phyloP scores from a whole-genome alignment of 1,140 invertebrate species.

The Trichoplusia ni region DNA sequence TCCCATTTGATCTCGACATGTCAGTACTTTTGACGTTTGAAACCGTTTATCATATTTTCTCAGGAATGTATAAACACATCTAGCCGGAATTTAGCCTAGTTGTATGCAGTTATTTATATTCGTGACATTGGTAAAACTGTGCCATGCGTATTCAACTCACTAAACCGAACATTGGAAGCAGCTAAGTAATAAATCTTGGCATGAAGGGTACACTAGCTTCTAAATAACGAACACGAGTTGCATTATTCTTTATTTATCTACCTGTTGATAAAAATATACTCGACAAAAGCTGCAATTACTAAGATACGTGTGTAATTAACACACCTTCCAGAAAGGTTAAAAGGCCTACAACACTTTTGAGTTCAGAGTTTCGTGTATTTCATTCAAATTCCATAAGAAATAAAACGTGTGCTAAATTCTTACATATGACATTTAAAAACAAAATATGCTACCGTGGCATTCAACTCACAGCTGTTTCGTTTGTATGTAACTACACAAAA shows the following conservation, averaged over 20 bases:
- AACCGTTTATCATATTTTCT: slow-evolving; percentile 15
- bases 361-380: too few species aligned
- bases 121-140: slow-evolving; percentile 20
- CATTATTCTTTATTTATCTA: too few species aligned
- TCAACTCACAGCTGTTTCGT: background rate
- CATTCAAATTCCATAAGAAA: too few species aligned
- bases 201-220: background rate
- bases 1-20: too few species aligned
- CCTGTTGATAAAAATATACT: too few species aligned
- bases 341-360: too few species aligned
- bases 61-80: slow-evolving; percentile 14
- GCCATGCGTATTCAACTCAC: background rate
- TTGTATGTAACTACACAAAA: background rate
- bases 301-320: too few species aligned
- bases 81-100: slow-evolving; percentile 17
- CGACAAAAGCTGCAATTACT: too few species aligned
- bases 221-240: background rate
- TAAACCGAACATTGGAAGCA: slow-evolving; percentile 1
- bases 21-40: too few species aligned
- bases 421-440: background rate
- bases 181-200: slow-evolving; percentile 10
- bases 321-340: too few species aligned
- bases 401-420: too few species aligned
- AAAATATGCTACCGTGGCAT: background rate
- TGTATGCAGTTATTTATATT: slow-evolving; percentile 22